Conservation (phyloP, 2,888 invertebrate genomes). For the Sepioteuthis lessoniana region DNA sequence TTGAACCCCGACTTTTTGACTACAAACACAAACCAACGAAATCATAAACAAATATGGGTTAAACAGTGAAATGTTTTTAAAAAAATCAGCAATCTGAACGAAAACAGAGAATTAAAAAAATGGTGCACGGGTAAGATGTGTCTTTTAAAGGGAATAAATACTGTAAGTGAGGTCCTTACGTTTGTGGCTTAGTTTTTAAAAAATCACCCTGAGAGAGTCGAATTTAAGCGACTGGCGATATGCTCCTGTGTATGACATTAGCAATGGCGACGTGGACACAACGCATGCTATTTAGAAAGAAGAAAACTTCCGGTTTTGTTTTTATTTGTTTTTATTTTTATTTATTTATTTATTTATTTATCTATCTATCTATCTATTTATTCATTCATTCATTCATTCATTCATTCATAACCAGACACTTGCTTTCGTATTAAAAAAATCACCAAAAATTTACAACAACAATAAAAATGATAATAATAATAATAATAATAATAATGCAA, state of each 20-base stretch:
- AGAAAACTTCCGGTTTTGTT: neutral
- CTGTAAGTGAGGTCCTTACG: neutral
- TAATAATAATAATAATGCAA: no score
- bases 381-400: no score
- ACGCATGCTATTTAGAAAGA: neutral
- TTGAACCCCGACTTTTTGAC: neutral
- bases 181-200: neutral
- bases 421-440: neutral
- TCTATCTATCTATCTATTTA: no score
- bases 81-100: neutral
- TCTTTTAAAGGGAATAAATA: neutral
- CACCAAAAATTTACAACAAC: neutral
- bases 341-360: neutral
- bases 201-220: neutral
- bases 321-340: neutral
- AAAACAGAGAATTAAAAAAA: neutral
- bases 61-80: neutral
- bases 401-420: no score
- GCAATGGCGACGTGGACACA: slow-evolving; percentile 33
- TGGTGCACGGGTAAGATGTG: neutral
- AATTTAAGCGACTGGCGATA: neutral
- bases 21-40: neutral
- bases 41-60: neutral
- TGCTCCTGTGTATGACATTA: neutral
- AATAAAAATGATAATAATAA: neutral